phyloP scores from a whole-genome alignment of 2,797 vertebrate species.

The Chromis chromis region DNA sequence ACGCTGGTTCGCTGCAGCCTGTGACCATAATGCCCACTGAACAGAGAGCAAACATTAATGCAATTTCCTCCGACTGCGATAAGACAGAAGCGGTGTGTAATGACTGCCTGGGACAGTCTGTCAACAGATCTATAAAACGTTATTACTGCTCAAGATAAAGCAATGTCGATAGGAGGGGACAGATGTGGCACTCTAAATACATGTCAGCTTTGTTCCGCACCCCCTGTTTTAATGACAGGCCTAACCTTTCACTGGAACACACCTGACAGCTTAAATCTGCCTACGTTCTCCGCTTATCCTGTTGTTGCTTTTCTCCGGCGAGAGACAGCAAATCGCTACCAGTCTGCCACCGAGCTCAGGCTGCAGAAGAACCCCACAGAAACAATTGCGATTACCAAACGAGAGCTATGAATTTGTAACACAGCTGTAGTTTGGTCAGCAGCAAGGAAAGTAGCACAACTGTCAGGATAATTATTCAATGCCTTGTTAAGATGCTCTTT shows the following conservation, averaged over 20 bases:
- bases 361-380: constrained; percentile 11
- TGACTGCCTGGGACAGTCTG: constrained; percentile 67
- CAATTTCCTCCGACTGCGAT: constrained; percentile 64
- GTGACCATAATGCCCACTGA: constrained; percentile 57
- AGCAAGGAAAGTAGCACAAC: constrained; percentile 27
- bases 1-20: constrained; percentile 46
- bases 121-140: constrained; percentile 84
- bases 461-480: constrained; percentile 63
- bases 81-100: constrained; percentile 65
- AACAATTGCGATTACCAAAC: constrained; percentile 31
- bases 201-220: constrained; percentile 66
- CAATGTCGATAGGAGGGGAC: constrained; percentile 53
- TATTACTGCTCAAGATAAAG: constrained; percentile 78
- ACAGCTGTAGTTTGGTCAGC: constrained; percentile 35
- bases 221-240: constrained; percentile 55
- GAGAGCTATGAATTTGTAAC: constrained; percentile 18
- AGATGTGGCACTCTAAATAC: constrained; percentile 62
- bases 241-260: constrained; percentile 61
- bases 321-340: constrained; percentile 43
- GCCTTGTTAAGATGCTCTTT: constrained; percentile 48
- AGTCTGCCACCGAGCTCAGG: constrained; percentile 17
- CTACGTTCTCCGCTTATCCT: constrained; percentile 12
- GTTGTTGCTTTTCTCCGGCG: constrained; percentile 31
- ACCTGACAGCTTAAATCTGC: constrained; percentile 59
- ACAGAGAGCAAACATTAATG: constrained; percentile 71